Evolutionary conservation across 2,113 vertebrate species (phyloP), one percentile per base, ranked within the genome.

Genomic region (Seriola aureovittata): DNA sequence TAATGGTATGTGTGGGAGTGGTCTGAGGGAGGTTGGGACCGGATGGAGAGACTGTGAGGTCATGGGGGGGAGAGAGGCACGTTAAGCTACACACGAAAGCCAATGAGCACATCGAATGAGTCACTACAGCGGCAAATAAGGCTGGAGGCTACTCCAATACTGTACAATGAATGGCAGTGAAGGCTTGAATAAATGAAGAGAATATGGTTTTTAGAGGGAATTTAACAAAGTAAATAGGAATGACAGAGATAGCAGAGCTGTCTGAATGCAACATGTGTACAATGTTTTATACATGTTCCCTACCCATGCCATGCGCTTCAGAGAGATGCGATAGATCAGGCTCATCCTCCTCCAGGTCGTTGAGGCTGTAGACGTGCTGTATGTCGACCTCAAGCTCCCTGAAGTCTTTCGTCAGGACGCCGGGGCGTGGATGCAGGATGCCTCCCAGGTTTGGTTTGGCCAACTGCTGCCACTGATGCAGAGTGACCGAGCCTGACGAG

Each of bases 381-480:
- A 95, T 71, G 81, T 97, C 97, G 0, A 91, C 90, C 23, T 97
- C 96, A 25, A 97, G 95, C 92, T 96, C 96, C 88, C 75, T 87
- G 90, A 97, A 97, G 93, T 97, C 97, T 93, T 97, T 97, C 70
- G 96, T 97, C 62, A 96, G 95, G 82, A 97, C 95, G 4, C 96
- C 88, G 0, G 97, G 97, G 0, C 96, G 94, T 25, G 96, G 95
- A 70, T 96, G 96, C 86, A 96, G 75, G 77, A 97, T 96, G 44
- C 96, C 95, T 0, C 95, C 97, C 10, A 96, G 87, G 89, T 97
- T 95, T 78, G 96, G 96, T 92, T 91, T 95, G 4, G 97, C 96
- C 88, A 97, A 93, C 90, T 97, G 96, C 93, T 98, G 96, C 97
- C 97, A 97, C 85, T 97, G 96, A 80, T 97, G 96, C 38, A 97